Conservation (phyloP, 2,113 vertebrate species). For the Gobiocypris rarus region DNA sequence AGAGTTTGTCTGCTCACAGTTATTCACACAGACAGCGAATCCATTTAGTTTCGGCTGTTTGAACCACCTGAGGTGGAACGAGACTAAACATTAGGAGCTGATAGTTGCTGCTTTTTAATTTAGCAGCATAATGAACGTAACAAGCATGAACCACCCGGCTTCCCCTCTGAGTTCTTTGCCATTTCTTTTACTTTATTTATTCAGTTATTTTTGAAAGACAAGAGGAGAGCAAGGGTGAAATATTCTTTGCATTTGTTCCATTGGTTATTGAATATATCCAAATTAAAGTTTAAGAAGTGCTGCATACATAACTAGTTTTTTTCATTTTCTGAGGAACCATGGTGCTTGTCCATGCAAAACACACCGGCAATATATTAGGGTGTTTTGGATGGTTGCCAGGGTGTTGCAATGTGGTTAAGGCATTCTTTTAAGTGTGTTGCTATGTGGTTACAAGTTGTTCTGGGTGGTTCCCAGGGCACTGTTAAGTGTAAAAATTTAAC, state of each 20-base stretch:
- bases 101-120: conserved; percentile 62
- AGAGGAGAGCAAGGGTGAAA: conserved; percentile 10
- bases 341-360: not conserved
- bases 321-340: not conserved
- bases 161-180: conserved; percentile 20
- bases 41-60: conserved; percentile 61
- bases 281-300: not conserved
- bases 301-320: not conserved
- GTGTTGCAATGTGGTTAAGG: not conserved
- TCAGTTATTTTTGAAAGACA: conserved; percentile 35
- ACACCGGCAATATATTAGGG: not conserved
- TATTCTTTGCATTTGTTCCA: conserved; percentile 19
- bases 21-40: conserved; percentile 56
- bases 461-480: too few relatives aligned
- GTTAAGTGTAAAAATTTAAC: too few relatives aligned
- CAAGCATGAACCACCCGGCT: conserved; percentile 32
- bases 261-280: not conserved
- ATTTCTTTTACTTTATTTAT: conserved; percentile 47
- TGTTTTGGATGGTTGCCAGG: not conserved
- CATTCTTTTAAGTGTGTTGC: too few relatives aligned
- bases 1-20: conserved; percentile 47
- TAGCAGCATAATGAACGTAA: conserved; percentile 62
- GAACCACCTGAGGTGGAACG: conserved; percentile 60
- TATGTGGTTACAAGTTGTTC: too few relatives aligned
- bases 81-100: conserved; percentile 56